Conservation (phyloP, 2,888 invertebrate species). For the Xanthia icteritia region DNA sequence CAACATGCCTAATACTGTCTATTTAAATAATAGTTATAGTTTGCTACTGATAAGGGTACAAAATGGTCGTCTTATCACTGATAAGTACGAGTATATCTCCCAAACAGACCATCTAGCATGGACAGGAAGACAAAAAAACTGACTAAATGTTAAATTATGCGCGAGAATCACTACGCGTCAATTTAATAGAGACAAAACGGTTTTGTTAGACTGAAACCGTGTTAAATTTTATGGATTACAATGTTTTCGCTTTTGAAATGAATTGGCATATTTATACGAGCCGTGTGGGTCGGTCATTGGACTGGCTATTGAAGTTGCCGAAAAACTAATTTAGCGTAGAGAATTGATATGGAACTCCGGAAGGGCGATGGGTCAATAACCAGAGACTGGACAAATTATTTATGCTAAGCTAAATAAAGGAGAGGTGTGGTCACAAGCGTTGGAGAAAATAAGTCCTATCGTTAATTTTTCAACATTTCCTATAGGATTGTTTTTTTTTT, state of each 20-base stretch:
- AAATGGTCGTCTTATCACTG: not conserved
- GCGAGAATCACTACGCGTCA: conserved; percentile 16
- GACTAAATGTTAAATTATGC: not conserved
- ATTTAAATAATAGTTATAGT: no score
- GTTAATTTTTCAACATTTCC: not conserved
- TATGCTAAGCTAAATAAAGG: conserved; percentile 13
- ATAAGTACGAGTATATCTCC: not conserved
- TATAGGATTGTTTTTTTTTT: conserved; percentile 10
- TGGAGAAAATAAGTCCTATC: not conserved
- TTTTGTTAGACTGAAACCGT: conserved; percentile 17
- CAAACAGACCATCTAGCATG: not conserved
- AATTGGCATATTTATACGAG: conserved; percentile 3
- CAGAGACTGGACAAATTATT: conserved; percentile 9
- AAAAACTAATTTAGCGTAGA: conserved; percentile 15
- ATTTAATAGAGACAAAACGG: not conserved
- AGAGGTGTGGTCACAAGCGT: not conserved
- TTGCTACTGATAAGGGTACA: no score
- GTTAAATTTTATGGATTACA: conserved; percentile 24
- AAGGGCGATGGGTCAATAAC: conserved; percentile 35
- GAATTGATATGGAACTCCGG: conserved; percentile 32
- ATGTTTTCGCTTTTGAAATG: conserved; percentile 37
- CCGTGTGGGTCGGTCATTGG: conserved; percentile 21
- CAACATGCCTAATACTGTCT: no score
- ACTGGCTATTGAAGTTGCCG: conserved; percentile 19
- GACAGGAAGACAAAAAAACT: not conserved